Evolutionary conservation across 2,888 invertebrate genomes (phyloP).

Genomic region (Argyresthia goedartella): DNA sequence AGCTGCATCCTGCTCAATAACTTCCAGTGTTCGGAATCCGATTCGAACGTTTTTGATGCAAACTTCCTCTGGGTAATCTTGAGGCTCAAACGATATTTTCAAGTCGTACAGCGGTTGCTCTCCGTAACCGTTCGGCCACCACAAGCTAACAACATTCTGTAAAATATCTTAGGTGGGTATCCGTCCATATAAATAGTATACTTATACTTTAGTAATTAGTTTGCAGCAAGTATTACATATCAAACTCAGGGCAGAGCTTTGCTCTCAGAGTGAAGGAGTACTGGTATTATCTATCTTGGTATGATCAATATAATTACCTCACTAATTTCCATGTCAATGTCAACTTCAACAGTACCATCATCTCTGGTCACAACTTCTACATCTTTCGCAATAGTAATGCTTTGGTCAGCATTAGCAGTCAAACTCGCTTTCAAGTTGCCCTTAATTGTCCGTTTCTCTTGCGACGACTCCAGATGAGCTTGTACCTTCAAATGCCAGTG

Average conservation of each 20-base stretch:
- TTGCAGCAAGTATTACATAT: too few relatives aligned
- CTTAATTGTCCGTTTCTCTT: conserved; percentile 19
- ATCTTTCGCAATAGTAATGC: conserved; percentile 25
- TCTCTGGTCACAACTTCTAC: conserved; percentile 22
- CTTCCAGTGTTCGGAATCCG: conserved; percentile 89
- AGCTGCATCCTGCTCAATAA: conserved; percentile 79
- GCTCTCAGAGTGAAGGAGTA: too few relatives aligned
- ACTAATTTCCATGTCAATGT: conserved; percentile 37
- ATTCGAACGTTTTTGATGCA: conserved; percentile 72
- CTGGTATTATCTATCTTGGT: too few relatives aligned
- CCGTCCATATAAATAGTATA: too few relatives aligned
- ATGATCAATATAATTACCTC: conserved; percentile 25
- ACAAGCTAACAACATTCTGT: conserved; percentile 61
- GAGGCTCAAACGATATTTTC: conserved; percentile 54
- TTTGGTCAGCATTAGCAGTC: conserved; percentile 35
- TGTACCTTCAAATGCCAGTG: conserved; percentile 37
- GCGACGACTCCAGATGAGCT: conserved; percentile 37
- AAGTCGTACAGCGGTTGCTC: conserved; percentile 82
- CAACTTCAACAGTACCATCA: conserved; percentile 37
- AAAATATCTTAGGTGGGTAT: conserved; percentile 11
- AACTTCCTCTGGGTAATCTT: conserved; percentile 30
- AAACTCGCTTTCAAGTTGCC: conserved; percentile 38
- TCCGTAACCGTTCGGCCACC: conserved; percentile 98
- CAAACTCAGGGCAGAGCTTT: too few relatives aligned
- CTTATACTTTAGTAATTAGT: too few relatives aligned